Base-by-base conservation (phyloP, 2,888 invertebrate genomes). In the Choristoneura rosaceana region DNA sequence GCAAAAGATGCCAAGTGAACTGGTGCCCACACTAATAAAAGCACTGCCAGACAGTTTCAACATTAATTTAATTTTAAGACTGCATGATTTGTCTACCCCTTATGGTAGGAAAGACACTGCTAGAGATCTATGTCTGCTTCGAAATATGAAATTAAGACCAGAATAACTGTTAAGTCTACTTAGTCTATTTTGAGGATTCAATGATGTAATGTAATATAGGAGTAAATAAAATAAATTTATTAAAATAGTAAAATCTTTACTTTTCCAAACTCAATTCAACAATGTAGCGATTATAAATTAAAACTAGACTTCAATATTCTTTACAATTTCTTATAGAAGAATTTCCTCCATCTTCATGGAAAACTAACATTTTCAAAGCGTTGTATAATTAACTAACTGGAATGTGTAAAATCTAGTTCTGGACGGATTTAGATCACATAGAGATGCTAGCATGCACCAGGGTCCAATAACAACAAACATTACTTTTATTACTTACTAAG, bases 71-170 rank as follows among this genome's bases (percentile, higher is more conserved):
- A 94, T 98, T 74, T 90, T 98, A 64, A 95, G 97, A 82, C 91
- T 98, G 74, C 97, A 98, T 87, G 98, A 98, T 89, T 94, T 98
- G 63, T 95, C 96, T 65, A 96, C 96, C 25, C 89, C 95, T 25
- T 95, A 95, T 69, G 98, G 98, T 0, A 95, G 98, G 70, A 97
- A 97, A 84, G 96, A 97, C 73, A 98, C 98, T 69, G 98, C 98
- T 0, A 96, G 98, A 82, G 98, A 98, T 88, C 93, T 99, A 73
- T 98, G 98, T 87, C 95, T 98, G 82, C 95, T 98, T 81, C 95
- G 98, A 76, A 98, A 98, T 90, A 97, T 97, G 94, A 95, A 96
- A 79, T 90, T 97, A 45, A 95, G 95, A 81, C 95, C 95, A 25
- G 93, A 93, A 70, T 95, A 83, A 82, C 61, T 74, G 68, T 50